Evolutionary conservation across 1,140 invertebrate genomes (phyloP), one percentile per base, ranked within the genome.

Genomic region (Batillaria attramentaria): DNA sequence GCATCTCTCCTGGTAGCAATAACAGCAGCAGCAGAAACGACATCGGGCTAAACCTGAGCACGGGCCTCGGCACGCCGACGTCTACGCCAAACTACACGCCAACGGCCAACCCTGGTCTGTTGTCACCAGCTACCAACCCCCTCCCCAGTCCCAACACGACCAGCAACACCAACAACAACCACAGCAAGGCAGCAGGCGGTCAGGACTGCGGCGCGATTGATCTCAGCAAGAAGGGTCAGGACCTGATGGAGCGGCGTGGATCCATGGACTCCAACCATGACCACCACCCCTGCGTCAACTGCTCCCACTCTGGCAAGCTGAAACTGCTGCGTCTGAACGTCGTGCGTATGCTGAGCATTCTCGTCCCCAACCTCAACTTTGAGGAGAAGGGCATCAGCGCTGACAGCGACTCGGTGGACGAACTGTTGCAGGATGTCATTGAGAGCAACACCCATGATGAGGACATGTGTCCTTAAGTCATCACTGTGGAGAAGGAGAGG

Each of bases 391-490:
- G 88, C 43, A 90, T 90, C 79, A 89, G 87, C 72, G 87, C 86
- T 10, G 87, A 89, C 65, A 86, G 87, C 10, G 89, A 90, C 70
- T 86, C 88, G 10, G 87, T 90, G 37, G 89, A 90, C 75, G 87
- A 90, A 72, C 85, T 90, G 24, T 83, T 90, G n/a, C 85, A 89
- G 74, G 89, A 90, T 78, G 89, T 90, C 35, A 90, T 90, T 41
- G 87, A 90, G 83, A 90, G 89, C 86, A 90, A 90, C 85, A 88
- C 86, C 24, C 87, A 87, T 43, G 88, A 89, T 42, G 88, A 89
- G 37, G 87, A 86, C 39, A 83, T 84, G 81, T 75, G n/a, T 65
- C 62, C 31, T 69, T 60, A 60, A 31, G 57, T 24, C n/a, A n/a
- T n/a, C n/a, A n/a, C n/a, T n/a, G n/a, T n/a, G n/a, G n/a, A n/a